Evolutionary conservation across 2,113 vertebrate genomes (phyloP), one percentile per base, ranked within the genome.

Genomic region (Heteronetta atricapilla): DNA sequence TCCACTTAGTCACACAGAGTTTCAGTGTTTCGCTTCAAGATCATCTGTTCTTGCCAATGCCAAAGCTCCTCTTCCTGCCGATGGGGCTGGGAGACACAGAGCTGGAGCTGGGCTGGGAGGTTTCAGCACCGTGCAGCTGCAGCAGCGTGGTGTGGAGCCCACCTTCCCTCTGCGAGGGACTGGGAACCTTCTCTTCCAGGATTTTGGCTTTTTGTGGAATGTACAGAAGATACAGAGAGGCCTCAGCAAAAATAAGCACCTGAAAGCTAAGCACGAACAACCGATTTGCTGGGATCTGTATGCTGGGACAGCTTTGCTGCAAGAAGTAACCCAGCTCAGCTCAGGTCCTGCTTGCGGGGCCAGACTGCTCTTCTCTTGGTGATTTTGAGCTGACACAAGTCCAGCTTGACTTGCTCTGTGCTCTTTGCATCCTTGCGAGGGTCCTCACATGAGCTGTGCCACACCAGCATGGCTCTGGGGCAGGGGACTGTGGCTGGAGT

Each of bases 271-370:
- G 63, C 70, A 31, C 8, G 2, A 42, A 53, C 55, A 86, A 92
- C 77, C 36, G 36, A 8, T 85, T 79, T 90, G 52, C 82, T 95
- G 70, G 75, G 82, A 93, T 82, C 77, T 44, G 55, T 90, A 87
- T 82, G 68, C 50, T 53, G 69, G 50, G 28, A 38, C 36, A 72
- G 69, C 50, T 53, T 31, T 53, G 60, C 81, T 68, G 48, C 80
- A 58, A 77, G 70, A n/a, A 52, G 3, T 6, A 50, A 21, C 34
- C 33, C 23, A 1, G 64, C 78, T 84, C 3, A 0, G n/a, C 60
- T 44, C 42, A 53, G 33, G 23, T 89, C 46, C 75, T 52, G 59
- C 75, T 76, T 85, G 75, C 55, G 7, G 46, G 44, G 68, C 72
- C 82, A 52, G 34, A 53, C 76, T 0, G 1, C 82, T 95, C 31